A percentile compares a stretch with the other conserved stretches of the same genome.
These are phyloP conservation scores for Podabrus alpinus DNA, from an alignment of 2,888 invertebrate species.

Conservation along the genomic window DNA sequence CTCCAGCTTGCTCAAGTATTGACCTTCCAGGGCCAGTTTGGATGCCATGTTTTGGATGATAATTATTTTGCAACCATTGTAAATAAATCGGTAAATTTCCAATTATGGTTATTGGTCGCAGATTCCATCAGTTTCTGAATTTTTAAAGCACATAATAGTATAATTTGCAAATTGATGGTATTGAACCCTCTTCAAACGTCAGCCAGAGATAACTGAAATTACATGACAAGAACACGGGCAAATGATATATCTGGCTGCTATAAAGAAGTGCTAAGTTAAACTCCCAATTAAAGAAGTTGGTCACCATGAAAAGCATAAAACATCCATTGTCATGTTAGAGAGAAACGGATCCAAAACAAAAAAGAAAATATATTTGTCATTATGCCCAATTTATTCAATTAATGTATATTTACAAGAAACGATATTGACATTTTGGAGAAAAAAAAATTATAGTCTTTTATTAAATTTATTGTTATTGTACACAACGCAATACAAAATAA, in stretches of 20 bases:
- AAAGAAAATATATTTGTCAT: too few relatives aligned
- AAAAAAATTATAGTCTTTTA: background rate
- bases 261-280: background rate
- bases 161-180: background rate
- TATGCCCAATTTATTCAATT: background rate
- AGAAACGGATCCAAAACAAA: background rate
- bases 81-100: too few relatives aligned
- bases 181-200: background rate
- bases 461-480: background rate
- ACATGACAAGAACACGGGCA: background rate
- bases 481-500: background rate
- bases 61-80: too few relatives aligned
- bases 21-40: background rate
- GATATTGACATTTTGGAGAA: background rate
- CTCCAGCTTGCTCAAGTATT: background rate
- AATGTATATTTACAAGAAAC: background rate
- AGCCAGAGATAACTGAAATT: background rate
- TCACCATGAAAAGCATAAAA: background rate
- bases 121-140: background rate
- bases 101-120: too few relatives aligned
- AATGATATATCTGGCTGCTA: background rate
- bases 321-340: background rate
- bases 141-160: background rate
- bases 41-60: background rate
- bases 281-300: background rate